These are phyloP conservation scores for Nannospalax galili DNA, from an alignment of 2,113 vertebrate genomes.

Conservation along the genomic window DNA sequence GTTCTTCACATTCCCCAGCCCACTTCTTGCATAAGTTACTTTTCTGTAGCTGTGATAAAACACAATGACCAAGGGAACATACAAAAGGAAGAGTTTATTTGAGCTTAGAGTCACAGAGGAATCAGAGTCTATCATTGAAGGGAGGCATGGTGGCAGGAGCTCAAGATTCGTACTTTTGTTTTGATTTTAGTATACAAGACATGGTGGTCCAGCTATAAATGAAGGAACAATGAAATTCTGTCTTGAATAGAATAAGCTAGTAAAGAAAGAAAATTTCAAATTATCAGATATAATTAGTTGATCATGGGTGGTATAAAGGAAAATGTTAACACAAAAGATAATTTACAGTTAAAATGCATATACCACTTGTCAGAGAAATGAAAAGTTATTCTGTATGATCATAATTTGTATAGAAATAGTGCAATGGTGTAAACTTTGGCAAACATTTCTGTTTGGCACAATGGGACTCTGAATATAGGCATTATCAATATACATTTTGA, in stretches of 20 bases:
- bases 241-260: not conserved
- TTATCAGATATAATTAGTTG: not conserved
- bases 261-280: not conserved
- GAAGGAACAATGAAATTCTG: not conserved
- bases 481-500: not conserved
- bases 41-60: too few species aligned
- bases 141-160: too few species aligned
- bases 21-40: too few species aligned
- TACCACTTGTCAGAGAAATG: not conserved
- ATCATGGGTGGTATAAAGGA: not conserved
- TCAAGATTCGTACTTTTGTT: not conserved
- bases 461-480: not conserved
- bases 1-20: too few species aligned
- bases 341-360: not conserved
- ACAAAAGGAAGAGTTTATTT: not conserved
- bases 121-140: too few species aligned
- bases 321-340: not conserved
- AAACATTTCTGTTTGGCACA: not conserved
- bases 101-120: too few species aligned
- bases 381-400: not conserved
- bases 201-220: not conserved
- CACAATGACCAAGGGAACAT: too few species aligned
- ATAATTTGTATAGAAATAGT: not conserved
- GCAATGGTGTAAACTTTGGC: not conserved
- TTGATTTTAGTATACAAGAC: not conserved